A percentile compares a stretch with the other conserved stretches of the same genome.
These are phyloP conservation scores for Trematomus loennbergii DNA, from an alignment of 2,113 vertebrate genomes.

Conservation along the genomic window DNA sequence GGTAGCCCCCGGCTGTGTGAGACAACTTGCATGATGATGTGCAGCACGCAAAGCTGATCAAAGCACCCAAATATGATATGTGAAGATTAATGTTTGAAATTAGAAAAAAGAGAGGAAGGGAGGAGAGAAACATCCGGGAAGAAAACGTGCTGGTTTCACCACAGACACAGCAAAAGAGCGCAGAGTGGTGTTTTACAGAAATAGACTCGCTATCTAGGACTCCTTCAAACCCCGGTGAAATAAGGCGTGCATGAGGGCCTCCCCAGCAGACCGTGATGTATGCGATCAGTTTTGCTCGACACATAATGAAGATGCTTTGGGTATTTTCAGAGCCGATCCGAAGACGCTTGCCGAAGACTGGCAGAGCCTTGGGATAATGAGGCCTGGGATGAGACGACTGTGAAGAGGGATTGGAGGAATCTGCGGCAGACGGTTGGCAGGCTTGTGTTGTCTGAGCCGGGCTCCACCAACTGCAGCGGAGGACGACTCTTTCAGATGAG, in stretches of 20 bases:
- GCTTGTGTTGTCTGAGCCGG: slow-evolving; percentile 57
- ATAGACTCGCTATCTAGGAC: slow-evolving; percentile 24
- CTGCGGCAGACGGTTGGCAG: slow-evolving; percentile 65
- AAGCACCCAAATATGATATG: slow-evolving; percentile 63
- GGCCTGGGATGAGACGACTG: slow-evolving; percentile 60
- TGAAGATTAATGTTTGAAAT: slow-evolving; percentile 66
- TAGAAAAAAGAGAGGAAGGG: neutral
- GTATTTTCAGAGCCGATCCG: slow-evolving; percentile 44
- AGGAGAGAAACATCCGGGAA: neutral
- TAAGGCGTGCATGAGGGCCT: slow-evolving; percentile 33
- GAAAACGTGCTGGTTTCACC: slow-evolving; percentile 13
- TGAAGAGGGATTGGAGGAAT: slow-evolving; percentile 62
- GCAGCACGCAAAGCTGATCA: slow-evolving; percentile 62
- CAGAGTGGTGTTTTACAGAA: slow-evolving; percentile 36
- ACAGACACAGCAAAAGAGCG: slow-evolving; percentile 42
- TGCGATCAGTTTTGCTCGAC: slow-evolving; percentile 38
- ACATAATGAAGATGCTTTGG: slow-evolving; percentile 52
- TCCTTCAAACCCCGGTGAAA: slow-evolving; percentile 44
- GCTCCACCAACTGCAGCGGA: slow-evolving; percentile 51
- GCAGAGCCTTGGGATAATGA: slow-evolving; percentile 66
- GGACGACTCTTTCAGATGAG: slow-evolving; percentile 31
- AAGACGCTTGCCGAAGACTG: slow-evolving; percentile 49
- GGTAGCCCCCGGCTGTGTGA: slow-evolving; percentile 61
- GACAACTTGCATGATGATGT: slow-evolving; percentile 65
- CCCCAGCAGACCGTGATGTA: slow-evolving; percentile 33